Conservation (phyloP, 2,888 invertebrate genomes). For the Globia sparganii region DNA sequence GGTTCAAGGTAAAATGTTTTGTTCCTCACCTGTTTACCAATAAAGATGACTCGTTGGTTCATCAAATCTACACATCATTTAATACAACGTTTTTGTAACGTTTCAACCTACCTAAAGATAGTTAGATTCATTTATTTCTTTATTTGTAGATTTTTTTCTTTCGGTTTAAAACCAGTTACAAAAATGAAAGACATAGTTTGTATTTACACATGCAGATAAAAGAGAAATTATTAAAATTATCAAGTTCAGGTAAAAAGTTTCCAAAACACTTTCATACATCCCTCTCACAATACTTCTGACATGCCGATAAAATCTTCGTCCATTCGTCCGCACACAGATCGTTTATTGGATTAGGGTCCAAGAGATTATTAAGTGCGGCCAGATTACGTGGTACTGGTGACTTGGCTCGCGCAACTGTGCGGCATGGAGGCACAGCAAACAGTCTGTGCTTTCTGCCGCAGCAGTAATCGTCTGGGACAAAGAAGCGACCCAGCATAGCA, state of each 20-base stretch:
- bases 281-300: neutral
- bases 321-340: neutral
- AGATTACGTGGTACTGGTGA: neutral
- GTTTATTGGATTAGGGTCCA: neutral
- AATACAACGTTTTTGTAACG: conserved; percentile 3
- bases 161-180: neutral
- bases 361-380: neutral
- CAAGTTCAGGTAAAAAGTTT: neutral
- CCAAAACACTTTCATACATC: neutral
- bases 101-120: neutral
- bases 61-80: neutral
- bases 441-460: neutral
- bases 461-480: neutral
- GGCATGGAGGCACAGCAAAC: neutral
- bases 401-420: neutral
- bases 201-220: too few species aligned
- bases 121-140: neutral
- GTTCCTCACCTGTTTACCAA: neutral
- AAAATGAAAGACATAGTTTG: neutral
- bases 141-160: neutral
- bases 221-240: too few species aligned
- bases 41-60: conserved; percentile 22
- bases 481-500: neutral
- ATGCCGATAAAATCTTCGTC: neutral
- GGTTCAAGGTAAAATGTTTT: conserved; percentile 6